These are phyloP conservation scores for Babyrousa celebensis DNA, from an alignment of 2,797 vertebrate genomes.

Conservation along the genomic window DNA sequence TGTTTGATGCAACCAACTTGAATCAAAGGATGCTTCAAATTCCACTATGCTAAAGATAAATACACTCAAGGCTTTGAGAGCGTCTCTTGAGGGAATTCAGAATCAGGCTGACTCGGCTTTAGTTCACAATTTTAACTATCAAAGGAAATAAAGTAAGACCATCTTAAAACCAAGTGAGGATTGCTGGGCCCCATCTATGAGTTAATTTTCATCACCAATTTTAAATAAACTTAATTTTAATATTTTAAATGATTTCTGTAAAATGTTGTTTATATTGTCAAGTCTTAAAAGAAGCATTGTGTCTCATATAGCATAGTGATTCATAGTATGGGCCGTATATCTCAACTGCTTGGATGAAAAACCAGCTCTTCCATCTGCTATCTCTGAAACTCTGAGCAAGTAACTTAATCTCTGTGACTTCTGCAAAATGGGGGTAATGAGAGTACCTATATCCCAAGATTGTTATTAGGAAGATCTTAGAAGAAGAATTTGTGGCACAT, in stretches of 20 bases:
- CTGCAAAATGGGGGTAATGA: constrained; percentile 17
- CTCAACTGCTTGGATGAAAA: background rate
- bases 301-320: background rate
- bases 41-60: constrained; percentile 65
- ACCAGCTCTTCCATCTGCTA: background rate
- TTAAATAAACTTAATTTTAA: constrained; percentile 72
- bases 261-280: constrained; percentile 31
- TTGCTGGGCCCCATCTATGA: background rate
- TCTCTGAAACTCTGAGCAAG: background rate
- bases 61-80: constrained; percentile 57
- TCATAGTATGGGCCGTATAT: constrained; percentile 38
- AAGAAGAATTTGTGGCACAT: constrained; percentile 2
- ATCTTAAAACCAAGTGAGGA: constrained; percentile 21
- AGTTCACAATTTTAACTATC: constrained; percentile 56
- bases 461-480: constrained; percentile 42
- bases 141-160: background rate
- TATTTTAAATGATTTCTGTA: constrained; percentile 30
- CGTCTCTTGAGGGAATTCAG: constrained; percentile 67
- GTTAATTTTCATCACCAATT: constrained; percentile 59
- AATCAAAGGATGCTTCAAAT: constrained; percentile 75
- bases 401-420: background rate
- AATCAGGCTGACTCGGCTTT: constrained; percentile 52
- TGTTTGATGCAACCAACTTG: constrained; percentile 57
- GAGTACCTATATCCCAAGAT: background rate
- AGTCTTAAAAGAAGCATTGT: constrained; percentile 40